Conservation (phyloP, 2,113 vertebrate genomes). For the Sitta europaea region DNA sequence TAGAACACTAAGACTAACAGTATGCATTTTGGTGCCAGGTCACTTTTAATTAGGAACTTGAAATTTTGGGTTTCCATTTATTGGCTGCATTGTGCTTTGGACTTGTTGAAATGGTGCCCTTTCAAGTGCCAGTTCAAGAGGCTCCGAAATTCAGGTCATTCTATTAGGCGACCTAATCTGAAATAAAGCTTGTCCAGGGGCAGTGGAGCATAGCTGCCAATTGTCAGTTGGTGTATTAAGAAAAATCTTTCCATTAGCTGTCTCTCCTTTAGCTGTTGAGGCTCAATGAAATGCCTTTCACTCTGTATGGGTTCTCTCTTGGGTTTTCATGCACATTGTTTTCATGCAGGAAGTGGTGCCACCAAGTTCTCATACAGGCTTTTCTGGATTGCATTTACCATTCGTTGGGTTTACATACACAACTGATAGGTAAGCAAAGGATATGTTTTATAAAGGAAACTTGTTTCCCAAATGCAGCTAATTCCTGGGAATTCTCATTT, state of each 20-base stretch:
- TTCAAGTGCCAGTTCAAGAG: not conserved
- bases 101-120: not conserved
- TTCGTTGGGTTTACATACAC: conserved; percentile 97
- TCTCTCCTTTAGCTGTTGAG: not conserved
- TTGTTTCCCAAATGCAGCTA: not conserved
- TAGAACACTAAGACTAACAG: not conserved
- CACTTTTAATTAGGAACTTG: not conserved
- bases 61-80: not conserved
- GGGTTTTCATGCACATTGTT: conserved; percentile 2
- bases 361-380: conserved; percentile 87
- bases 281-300: not conserved
- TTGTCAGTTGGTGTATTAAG: not conserved
- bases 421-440: conserved; percentile 77
- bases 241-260: not conserved
- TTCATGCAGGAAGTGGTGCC: conserved; percentile 85
- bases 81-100: not conserved
- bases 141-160: not conserved
- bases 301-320: not conserved
- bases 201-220: not conserved
- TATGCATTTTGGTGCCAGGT: not conserved
- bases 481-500: not conserved
- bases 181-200: not conserved
- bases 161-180: not conserved
- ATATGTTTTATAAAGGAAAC: not conserved
- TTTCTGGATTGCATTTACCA: conserved; percentile 92